Base-by-base conservation (phyloP, 2,888 invertebrate genomes). In the Tachina fera region DNA sequence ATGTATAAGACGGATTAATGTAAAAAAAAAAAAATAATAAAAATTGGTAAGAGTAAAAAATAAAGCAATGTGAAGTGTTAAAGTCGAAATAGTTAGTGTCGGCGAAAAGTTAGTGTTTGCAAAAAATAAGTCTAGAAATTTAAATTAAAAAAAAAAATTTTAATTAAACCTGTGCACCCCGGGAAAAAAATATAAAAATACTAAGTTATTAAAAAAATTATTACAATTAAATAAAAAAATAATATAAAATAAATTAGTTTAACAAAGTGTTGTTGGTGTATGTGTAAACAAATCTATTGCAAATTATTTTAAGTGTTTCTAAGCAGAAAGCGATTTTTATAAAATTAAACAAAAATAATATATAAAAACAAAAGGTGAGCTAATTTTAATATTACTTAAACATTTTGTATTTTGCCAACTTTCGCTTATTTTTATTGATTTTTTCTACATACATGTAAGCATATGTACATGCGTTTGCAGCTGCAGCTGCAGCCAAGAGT, bases 371-470 rank as follows among this genome's bases (percentile, higher is more conserved):
- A 53, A 67, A 81, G 74, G 75, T 75, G 31, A 81, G 67, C 43
- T 74, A 14, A n/a, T 9, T 19, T 45, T 74, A 14, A 31, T 51
- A 9, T 51, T 13, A 68, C 19, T 10, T 49, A 14, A 13, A 5
- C 43, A 41, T 9, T 19, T 31, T 60, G 8, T 47, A 45, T 76
- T 22, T 65, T 1, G 1, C 45, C 45, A 68, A 75, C 67, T 75
- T 75, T 75, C 39, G 39, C 61, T 61, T 39, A 61, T 68, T 60
- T 60, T 60, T 75, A 75, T 81, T 75, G 68, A 81, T 81, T 81
- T 75, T 61, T 68, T 9, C 61, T 49, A 9, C 1, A 31, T 1
- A 31, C 31, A 31, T 31, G 4, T 4, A 31, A 4, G 4, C 4
- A 4, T 31, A 31, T 31, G 31, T 31, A 31, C 31, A 31, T 31